Evolutionary conservation across 2,888 invertebrate species (phyloP), one percentile per base, ranked within the genome.

Genomic region (Autographa gamma): DNA sequence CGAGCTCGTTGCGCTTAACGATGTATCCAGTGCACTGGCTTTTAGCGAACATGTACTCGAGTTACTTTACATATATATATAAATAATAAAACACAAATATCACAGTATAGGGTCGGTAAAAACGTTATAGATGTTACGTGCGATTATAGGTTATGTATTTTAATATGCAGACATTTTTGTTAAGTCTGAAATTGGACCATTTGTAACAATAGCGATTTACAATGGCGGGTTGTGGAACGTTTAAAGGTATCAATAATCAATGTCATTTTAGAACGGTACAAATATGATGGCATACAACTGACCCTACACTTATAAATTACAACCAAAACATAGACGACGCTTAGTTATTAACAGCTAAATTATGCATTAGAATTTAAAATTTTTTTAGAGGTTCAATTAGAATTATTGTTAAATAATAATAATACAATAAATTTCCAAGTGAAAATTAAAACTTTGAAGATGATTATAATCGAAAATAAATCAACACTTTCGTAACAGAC

Each of bases 61-160:
- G n/a, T 32, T 60, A 43, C 11, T 52, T 52, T 60, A 78, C 61
- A 52, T 56, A 16, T 16, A 6, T 1, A n/a, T n/a, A 48, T 48
- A n/a, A 48, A 16, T 48, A 48, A 5, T 16, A 48, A n/a, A n/a
- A 43, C 43, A 43, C 3, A 43, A 43, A 1, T 70, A 38, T 8
- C 6, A 58, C 52, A 66, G 43, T 19, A 25, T 56, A 63, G 71
- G 54, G 48, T n/a, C 48, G 48, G 16, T 48, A n/a, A 6, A 43
- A 5, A n/a, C n/a, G 48, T n/a, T 8, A 48, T 7, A n/a, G n/a
- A n/a, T n/a, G 43, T 43, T 43, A 43, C 25, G 25, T 25, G 25
- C 25, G 25, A 25, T 3, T 25, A 1, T 25, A 3, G 8, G 8
- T 8, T 2, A 6, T 34, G 34, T 34, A 34, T 34, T 34, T 8